Base-by-base conservation (phyloP, 2,797 vertebrate genomes). In the Macroramphosus scolopax region DNA sequence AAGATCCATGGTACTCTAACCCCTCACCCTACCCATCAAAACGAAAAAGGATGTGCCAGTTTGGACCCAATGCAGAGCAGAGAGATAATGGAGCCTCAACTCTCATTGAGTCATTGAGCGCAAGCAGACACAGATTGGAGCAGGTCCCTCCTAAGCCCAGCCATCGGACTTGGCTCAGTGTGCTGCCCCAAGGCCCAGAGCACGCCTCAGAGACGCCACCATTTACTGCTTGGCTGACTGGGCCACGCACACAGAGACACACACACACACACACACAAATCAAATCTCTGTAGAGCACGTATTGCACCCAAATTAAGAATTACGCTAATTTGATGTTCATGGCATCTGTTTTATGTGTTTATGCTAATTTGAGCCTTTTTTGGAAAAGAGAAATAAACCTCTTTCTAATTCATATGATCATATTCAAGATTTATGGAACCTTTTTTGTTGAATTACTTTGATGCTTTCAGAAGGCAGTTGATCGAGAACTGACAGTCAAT, bases 171-270 rank as follows among this genome's bases (percentile, higher is more conserved):
- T 85, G 81, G 81, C 74, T 75, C 51, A 5, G 53, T 12, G 52
- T 15, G 30, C 55, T 52, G 77, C 68, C 78, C 67, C 72, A 80
- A 75, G 58, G 55, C 56, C 67, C 51, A 39, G 46, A 59, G 63
- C 78, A 80, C 62, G 63, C 67, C 84, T 76, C 60, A 51, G 58
- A 77, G 82, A 86, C 77, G 82, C 78, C 83, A 80, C 72, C 64
- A 45, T 82, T 85, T 77, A 81, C 74, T 72, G 67, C 76, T 50
- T 60, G 64, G 72, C 70, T 78, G 65, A 33, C 52, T 55, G 63
- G 67, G 67, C 72, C 63, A 60, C 64, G 71, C 72, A 68, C 54
- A 53, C 79, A 77, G 78, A 74, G 68, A 74, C 72, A 65, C 51
- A 54, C 52, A 51, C 17, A 57, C 48, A 50, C 32, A 54, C 33